Percentiles rank a stretch among this genome's conserved stretches.
These are phyloP conservation scores for Acanthopagrus latus DNA, from an alignment of 2,797 vertebrate genomes.

Conservation along the genomic window DNA sequence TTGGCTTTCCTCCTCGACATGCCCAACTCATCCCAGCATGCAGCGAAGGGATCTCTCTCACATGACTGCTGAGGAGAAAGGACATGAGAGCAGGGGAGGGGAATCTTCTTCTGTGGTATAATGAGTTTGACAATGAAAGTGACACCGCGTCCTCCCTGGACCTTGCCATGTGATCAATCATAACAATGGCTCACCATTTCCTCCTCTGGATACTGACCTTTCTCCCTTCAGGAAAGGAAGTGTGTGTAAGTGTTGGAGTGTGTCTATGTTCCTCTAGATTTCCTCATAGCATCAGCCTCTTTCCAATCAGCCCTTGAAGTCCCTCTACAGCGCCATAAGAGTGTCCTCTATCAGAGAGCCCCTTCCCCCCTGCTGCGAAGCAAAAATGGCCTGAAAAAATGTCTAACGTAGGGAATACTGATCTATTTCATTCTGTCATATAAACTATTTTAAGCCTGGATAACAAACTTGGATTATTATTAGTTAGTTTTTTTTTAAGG, in stretches of 20 bases:
- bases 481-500: neutral
- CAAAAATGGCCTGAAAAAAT: constrained; percentile 38
- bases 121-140: constrained; percentile 86
- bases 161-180: constrained; percentile 85
- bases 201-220: constrained; percentile 82
- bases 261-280: constrained; percentile 43
- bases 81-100: constrained; percentile 63
- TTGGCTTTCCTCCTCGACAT: constrained; percentile 47
- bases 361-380: neutral
- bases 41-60: constrained; percentile 58
- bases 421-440: constrained; percentile 37
- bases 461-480: constrained; percentile 18
- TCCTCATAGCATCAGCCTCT: constrained; percentile 55
- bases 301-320: constrained; percentile 71
- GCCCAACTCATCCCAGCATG: constrained; percentile 48
- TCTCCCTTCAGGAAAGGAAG: constrained; percentile 76
- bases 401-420: constrained; percentile 25
- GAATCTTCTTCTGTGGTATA: constrained; percentile 75
- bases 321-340: constrained; percentile 44
- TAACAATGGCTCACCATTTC: constrained; percentile 83
- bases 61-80: constrained; percentile 65
- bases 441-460: constrained; percentile 55
- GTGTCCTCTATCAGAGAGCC: constrained; percentile 58
- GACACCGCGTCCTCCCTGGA: constrained; percentile 80
- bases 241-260: constrained; percentile 49